These are phyloP conservation scores for Bombus confusus DNA, from an alignment of 1,140 invertebrate species.

Conservation along the genomic window DNA sequence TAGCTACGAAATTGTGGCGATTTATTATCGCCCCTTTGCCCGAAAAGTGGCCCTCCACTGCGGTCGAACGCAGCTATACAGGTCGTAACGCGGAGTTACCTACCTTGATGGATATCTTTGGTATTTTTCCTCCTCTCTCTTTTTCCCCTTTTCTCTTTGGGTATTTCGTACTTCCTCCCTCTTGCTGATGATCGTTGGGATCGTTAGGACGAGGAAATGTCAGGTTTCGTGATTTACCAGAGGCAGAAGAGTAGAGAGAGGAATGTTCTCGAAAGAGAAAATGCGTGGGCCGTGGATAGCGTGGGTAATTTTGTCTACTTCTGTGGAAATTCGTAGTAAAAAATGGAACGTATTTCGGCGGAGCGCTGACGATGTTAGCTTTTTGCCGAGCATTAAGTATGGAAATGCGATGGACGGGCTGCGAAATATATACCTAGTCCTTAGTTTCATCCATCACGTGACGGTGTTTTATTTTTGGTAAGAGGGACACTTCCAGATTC, in stretches of 20 bases:
- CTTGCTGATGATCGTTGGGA: constrained; percentile 4
- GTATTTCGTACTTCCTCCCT: no score
- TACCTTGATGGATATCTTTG: constrained; percentile 21
- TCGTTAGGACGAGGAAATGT: constrained; percentile 25
- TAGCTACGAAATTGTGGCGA: constrained; percentile 73
- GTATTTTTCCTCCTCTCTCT: neutral
- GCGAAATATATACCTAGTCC: neutral
- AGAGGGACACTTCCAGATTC: neutral
- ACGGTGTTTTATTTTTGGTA: neutral
- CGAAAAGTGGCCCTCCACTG: constrained; percentile 30
- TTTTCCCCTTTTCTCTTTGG: neutral
- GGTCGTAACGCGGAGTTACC: neutral
- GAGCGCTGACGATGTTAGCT: constrained; percentile 26
- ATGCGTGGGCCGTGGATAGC: neutral
- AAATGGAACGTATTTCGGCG: neutral
- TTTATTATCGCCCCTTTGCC: constrained; percentile 71
- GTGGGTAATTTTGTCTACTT: constrained; percentile 23
- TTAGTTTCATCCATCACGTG: neutral
- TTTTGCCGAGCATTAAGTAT: constrained; percentile 29
- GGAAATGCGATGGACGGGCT: constrained; percentile 20
- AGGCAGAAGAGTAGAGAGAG: neutral
- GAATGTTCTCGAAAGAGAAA: constrained; percentile 1
- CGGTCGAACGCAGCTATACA: constrained; percentile 38
- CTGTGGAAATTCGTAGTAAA: constrained; percentile 9
- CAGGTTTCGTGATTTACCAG: constrained; percentile 21